These are phyloP conservation scores for Venustaconcha ellipsiformis DNA, from an alignment of 1,140 invertebrate species.

Conservation along the genomic window DNA sequence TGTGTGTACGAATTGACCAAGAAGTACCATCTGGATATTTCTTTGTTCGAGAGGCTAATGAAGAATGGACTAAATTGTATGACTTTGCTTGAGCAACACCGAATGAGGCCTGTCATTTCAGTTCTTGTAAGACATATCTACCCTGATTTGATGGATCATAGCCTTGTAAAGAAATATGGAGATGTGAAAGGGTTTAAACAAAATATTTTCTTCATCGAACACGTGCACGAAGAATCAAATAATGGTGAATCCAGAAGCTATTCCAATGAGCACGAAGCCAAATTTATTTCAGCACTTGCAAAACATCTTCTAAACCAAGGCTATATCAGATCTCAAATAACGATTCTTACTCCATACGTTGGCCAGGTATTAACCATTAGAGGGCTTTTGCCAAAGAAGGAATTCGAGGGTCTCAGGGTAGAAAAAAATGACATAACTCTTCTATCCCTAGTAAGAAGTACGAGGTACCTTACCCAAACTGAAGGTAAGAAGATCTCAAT, in stretches of 20 bases:
- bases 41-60: conserved; percentile 69
- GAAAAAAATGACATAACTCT: conserved; percentile 89
- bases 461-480: conserved; percentile 60
- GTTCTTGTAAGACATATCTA: conserved; percentile 66
- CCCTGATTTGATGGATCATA: conserved; percentile 58
- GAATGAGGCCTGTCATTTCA: conserved; percentile 65
- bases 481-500: conserved; percentile 68
- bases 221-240: conserved; percentile 51
- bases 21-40: conserved; percentile 67
- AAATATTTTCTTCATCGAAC: conserved; percentile 68
- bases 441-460: conserved; percentile 84
- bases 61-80: conserved; percentile 62
- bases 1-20: conserved; percentile 62
- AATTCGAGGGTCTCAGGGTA: conserved; percentile 67
- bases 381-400: conserved; percentile 53
- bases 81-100: conserved; percentile 53
- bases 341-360: conserved; percentile 67
- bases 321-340: conserved; percentile 61
- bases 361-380: conserved; percentile 62
- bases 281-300: conserved; percentile 57
- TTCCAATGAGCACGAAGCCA: conserved; percentile 63
- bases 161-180: conserved; percentile 48
- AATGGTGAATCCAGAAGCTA: conserved; percentile 62
- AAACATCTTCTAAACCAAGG: conserved; percentile 66
- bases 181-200: conserved; percentile 60